Evolutionary conservation across 1,140 invertebrate genomes (phyloP).

Genomic region (Octopus sinensis): DNA sequence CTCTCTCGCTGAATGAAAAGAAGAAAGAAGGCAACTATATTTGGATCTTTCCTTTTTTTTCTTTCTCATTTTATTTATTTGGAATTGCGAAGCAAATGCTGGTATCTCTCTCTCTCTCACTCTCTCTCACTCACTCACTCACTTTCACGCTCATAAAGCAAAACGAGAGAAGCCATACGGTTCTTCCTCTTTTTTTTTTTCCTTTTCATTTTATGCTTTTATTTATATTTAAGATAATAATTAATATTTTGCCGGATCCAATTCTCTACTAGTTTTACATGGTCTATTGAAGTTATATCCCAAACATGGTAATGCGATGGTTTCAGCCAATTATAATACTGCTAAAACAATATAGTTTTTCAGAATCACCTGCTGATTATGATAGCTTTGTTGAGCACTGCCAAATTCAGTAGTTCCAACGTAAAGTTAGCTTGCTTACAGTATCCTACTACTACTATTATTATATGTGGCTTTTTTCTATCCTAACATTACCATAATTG

Average conservation of each 20-base stretch:
- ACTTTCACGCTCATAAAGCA: not conserved
- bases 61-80: not conserved
- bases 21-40: too few relatives aligned
- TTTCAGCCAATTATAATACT: not conserved
- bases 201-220: too few relatives aligned
- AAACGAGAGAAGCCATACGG: too few relatives aligned
- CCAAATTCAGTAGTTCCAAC: conserved; percentile 3
- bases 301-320: not conserved
- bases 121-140: not conserved
- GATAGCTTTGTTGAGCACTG: not conserved
- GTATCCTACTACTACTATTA: too few relatives aligned
- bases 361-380: not conserved
- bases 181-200: too few relatives aligned
- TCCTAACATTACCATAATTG: too few relatives aligned
- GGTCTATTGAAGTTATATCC: not conserved
- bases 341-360: not conserved
- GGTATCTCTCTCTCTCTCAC: not conserved
- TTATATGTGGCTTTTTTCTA: too few relatives aligned
- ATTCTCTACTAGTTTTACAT: not conserved
- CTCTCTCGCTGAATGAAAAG: not conserved
- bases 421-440: not conserved
- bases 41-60: not conserved
- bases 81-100: not conserved
- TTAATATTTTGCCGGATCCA: not conserved
- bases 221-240: too few relatives aligned